These are phyloP conservation scores for Zaprionus taronus DNA, from an alignment of 1,140 invertebrate species.

Conservation along the genomic window DNA sequence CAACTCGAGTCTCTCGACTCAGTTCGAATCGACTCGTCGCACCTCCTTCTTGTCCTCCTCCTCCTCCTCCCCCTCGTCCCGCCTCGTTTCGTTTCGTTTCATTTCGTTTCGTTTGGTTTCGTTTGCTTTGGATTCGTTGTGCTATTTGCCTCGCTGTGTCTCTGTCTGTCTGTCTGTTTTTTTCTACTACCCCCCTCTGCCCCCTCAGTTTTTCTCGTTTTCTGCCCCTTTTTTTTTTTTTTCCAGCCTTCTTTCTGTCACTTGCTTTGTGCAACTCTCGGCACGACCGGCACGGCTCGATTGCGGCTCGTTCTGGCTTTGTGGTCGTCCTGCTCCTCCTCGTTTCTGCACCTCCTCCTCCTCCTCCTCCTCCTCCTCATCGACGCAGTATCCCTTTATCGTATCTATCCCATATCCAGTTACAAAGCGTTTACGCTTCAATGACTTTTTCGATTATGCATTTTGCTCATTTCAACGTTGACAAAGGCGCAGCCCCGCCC, in stretches of 20 bases:
- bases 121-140: conserved; percentile 39
- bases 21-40: conserved; percentile 41
- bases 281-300: conserved; percentile 5
- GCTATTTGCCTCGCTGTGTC: conserved; percentile 22
- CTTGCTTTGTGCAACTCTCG: conserved; percentile 32
- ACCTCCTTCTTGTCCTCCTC: conserved; percentile 1
- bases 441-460: conserved; percentile 80
- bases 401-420: conserved; percentile 61
- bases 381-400: conserved; percentile 27
- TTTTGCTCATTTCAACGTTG: conserved; percentile 76
- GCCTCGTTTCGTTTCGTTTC: conserved; percentile 37
- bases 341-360: no score
- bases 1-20: conserved; percentile 9
- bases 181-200: background rate
- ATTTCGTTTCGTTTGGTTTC: conserved; percentile 27
- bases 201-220: background rate
- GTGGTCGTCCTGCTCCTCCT: conserved; percentile 3
- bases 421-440: conserved; percentile 79
- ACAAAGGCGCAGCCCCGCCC: conserved; percentile 45
- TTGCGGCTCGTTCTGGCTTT: conserved; percentile 12
- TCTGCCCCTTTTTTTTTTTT: conserved; percentile 7
- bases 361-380: background rate
- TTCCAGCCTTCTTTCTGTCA: conserved; percentile 17
- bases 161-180: conserved; percentile 10
- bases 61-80: conserved; percentile 6